These are phyloP conservation scores for Danaus plexippus DNA, from an alignment of 1,140 invertebrate genomes.

Conservation along the genomic window DNA sequence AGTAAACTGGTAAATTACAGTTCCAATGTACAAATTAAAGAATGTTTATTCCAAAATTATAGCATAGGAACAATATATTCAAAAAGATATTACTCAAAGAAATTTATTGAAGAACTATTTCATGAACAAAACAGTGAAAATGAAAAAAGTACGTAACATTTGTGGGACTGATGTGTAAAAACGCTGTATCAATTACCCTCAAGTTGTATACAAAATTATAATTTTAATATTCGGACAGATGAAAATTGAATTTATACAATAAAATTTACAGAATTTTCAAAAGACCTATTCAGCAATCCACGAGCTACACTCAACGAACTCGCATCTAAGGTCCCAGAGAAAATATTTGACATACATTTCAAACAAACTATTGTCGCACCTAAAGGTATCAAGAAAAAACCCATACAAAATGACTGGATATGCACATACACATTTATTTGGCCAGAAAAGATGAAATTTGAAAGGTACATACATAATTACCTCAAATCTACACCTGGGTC, in stretches of 20 bases:
- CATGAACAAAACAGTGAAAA: slow-evolving; percentile 8
- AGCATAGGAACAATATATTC: too few relatives aligned
- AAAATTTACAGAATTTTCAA: background rate
- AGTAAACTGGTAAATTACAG: too few relatives aligned
- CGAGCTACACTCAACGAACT: slow-evolving; percentile 46
- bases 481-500: too few relatives aligned
- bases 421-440: slow-evolving; percentile 54
- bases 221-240: slow-evolving; percentile 38
- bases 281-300: slow-evolving; percentile 43
- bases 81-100: slow-evolving; percentile 15
- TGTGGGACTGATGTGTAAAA: too few relatives aligned
- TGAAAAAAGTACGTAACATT: slow-evolving; percentile 17
- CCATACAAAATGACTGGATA: slow-evolving; percentile 43
- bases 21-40: too few relatives aligned
- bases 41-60: too few relatives aligned
- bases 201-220: background rate
- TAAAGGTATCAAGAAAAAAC: slow-evolving; percentile 43
- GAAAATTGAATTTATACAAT: slow-evolving; percentile 24
- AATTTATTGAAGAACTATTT: slow-evolving; percentile 20
- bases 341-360: slow-evolving; percentile 54
- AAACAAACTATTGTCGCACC: slow-evolving; percentile 40
- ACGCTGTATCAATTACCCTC: too few relatives aligned
- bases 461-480: slow-evolving; percentile 44
- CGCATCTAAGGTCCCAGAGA: slow-evolving; percentile 33
- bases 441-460: slow-evolving; percentile 61